These are phyloP conservation scores for Scaeva pyrastri DNA, from an alignment of 2,888 invertebrate genomes.

Conservation along the genomic window DNA sequence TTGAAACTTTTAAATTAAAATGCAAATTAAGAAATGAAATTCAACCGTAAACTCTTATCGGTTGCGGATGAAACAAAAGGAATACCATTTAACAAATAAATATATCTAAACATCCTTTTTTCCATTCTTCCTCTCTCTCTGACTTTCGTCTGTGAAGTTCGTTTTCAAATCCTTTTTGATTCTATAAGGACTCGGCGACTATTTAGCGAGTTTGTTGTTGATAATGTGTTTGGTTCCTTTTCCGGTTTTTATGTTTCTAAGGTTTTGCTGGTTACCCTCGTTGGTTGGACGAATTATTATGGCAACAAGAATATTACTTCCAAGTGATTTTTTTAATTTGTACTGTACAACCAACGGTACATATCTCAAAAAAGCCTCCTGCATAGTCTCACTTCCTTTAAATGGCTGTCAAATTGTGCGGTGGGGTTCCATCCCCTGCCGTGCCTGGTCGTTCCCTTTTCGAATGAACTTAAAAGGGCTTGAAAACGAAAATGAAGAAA, in stretches of 20 bases:
- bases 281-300: constrained; percentile 26
- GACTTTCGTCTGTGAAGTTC: background rate
- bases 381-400: background rate
- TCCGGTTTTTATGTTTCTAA: background rate
- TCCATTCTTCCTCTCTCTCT: background rate
- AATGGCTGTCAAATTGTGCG: constrained; percentile 9
- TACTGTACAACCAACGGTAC: too few relatives aligned
- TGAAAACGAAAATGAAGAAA: background rate
- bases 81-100: constrained; percentile 58
- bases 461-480: background rate
- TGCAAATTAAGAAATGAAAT: constrained; percentile 75
- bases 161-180: background rate
- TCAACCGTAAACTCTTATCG: constrained; percentile 75
- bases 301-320: constrained; percentile 53
- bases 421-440: too few relatives aligned
- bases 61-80: constrained; percentile 66
- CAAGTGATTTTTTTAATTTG: constrained; percentile 56
- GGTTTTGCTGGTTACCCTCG: background rate
- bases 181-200: background rate
- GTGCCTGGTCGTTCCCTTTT: too few relatives aligned
- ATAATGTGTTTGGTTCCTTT: constrained; percentile 30
- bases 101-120: constrained; percentile 63
- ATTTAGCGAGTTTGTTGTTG: constrained; percentile 8
- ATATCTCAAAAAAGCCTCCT: background rate
- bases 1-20: constrained; percentile 71